phyloP scores from a whole-genome alignment of 2,888 invertebrate species.

The Drosophila macrospina region DNA sequence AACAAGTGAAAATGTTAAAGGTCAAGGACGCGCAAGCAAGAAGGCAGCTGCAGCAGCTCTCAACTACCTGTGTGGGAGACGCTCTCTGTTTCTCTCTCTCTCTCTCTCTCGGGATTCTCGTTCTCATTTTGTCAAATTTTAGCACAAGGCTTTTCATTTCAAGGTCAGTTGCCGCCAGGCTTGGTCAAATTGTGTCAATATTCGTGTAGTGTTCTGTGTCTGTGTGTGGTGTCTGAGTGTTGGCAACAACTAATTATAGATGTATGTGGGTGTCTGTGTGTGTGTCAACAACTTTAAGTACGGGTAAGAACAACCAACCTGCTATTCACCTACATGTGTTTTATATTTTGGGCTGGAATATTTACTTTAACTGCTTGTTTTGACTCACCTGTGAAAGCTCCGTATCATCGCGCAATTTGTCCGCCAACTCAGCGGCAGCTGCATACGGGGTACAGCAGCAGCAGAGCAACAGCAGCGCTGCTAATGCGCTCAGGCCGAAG shows the following conservation, averaged over 20 bases:
- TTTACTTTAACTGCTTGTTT: conserved; percentile 25
- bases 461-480: conserved; percentile 62
- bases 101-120: conserved; percentile 9
- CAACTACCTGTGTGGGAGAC: conserved; percentile 62
- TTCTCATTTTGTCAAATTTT: conserved; percentile 21
- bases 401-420: conserved; percentile 88
- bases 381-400: conserved; percentile 89
- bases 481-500: conserved; percentile 44
- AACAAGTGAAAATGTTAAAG: conserved; percentile 73
- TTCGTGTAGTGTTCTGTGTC: background rate
- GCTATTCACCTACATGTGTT: conserved; percentile 49
- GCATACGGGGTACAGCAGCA: conserved; percentile 45
- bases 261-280: conserved; percentile 22
- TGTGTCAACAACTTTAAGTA: conserved; percentile 34
- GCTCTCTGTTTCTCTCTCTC: conserved; percentile 11
- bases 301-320: conserved; percentile 45
- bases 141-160: conserved; percentile 71
- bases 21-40: conserved; percentile 68
- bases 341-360: conserved; percentile 22
- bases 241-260: conserved; percentile 20
- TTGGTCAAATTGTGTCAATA: conserved; percentile 39
- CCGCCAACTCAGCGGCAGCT: conserved; percentile 84
- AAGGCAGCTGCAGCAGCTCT: conserved; percentile 33
- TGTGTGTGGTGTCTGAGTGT: conserved; percentile 8
- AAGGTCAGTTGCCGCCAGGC: conserved; percentile 57